phyloP scores from a whole-genome alignment of 1,140 invertebrate species.

The Muscidifurax raptorellus region DNA sequence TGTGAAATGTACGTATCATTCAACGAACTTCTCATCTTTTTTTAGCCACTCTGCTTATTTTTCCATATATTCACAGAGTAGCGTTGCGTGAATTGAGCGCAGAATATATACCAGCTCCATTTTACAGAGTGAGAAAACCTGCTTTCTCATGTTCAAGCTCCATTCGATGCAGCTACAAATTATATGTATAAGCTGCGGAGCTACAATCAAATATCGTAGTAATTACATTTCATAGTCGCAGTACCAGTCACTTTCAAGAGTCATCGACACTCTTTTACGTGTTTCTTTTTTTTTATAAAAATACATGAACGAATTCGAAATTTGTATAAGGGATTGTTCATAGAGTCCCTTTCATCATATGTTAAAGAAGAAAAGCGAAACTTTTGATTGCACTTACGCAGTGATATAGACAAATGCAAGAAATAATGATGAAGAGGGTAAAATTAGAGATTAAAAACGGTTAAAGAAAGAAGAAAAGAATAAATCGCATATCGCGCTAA shows the following conservation, averaged over 20 bases:
- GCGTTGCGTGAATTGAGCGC: slow-evolving; percentile 8
- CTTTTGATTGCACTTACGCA: background rate
- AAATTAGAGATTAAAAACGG: background rate
- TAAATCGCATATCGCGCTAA: background rate
- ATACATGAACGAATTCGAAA: slow-evolving; percentile 33
- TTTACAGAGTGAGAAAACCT: slow-evolving; percentile 25
- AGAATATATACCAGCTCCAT: slow-evolving; percentile 1
- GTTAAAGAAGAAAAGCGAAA: slow-evolving; percentile 31
- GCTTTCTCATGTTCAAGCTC: slow-evolving; percentile 15
- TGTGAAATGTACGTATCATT: slow-evolving; percentile 20
- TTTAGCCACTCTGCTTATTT: slow-evolving; percentile 32
- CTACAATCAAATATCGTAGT: slow-evolving; percentile 8
- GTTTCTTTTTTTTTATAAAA: slow-evolving; percentile 20
- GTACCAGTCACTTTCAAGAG: slow-evolving; percentile 46
- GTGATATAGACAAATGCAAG: background rate
- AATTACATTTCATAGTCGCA: slow-evolving; percentile 33
- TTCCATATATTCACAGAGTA: slow-evolving; percentile 32
- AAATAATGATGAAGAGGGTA: background rate
- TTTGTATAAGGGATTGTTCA: slow-evolving; percentile 9
- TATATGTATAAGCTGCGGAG: slow-evolving; percentile 22
- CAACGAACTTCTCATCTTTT: background rate
- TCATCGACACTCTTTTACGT: slow-evolving; percentile 37
- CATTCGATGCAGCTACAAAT: slow-evolving; percentile 24
- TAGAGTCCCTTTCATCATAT: slow-evolving; percentile 3
- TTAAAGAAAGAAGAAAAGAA: background rate